Evolutionary conservation across 2,888 invertebrate genomes (phyloP).

Genomic region (Branchipolynoe longqiensis): DNA sequence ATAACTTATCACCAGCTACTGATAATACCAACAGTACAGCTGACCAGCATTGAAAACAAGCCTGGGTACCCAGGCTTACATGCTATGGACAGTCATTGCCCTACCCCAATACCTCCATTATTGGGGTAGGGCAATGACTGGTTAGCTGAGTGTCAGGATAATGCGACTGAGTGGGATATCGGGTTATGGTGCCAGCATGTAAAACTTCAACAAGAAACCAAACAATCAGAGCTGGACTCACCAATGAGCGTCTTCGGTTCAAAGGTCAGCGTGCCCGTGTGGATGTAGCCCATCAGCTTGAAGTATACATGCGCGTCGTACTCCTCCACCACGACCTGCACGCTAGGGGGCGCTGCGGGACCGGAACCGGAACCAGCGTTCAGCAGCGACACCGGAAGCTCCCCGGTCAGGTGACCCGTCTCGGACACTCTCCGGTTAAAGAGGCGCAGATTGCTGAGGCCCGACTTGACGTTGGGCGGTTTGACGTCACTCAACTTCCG

Average conservation of each 20-base stretch:
- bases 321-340: slow-evolving; percentile 43
- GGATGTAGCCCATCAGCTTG: slow-evolving; percentile 18
- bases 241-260: slow-evolving; percentile 22
- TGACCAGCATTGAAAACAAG: too few species aligned
- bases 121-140: too few species aligned
- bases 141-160: too few species aligned
- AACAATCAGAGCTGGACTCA: background rate
- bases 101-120: too few species aligned
- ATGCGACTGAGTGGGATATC: too few species aligned
- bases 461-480: slow-evolving; percentile 30
- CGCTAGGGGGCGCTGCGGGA: background rate
- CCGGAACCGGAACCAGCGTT: background rate
- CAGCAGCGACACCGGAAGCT: background rate
- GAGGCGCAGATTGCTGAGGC: slow-evolving; percentile 46
- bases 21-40: too few species aligned
- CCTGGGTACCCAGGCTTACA: too few species aligned
- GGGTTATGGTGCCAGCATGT: too few species aligned
- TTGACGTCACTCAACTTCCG: slow-evolving; percentile 54
- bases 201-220: too few species aligned
- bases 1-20: too few species aligned
- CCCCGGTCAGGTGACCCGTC: slow-evolving; percentile 30
- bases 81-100: too few species aligned
- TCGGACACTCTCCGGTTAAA: slow-evolving; percentile 47
- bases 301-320: slow-evolving; percentile 28
- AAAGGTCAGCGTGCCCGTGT: slow-evolving; percentile 30